A percentile compares a stretch with the other conserved stretches of the same genome.
Conservation (phyloP, 1,140 invertebrate species). For the Samia ricini region DNA sequence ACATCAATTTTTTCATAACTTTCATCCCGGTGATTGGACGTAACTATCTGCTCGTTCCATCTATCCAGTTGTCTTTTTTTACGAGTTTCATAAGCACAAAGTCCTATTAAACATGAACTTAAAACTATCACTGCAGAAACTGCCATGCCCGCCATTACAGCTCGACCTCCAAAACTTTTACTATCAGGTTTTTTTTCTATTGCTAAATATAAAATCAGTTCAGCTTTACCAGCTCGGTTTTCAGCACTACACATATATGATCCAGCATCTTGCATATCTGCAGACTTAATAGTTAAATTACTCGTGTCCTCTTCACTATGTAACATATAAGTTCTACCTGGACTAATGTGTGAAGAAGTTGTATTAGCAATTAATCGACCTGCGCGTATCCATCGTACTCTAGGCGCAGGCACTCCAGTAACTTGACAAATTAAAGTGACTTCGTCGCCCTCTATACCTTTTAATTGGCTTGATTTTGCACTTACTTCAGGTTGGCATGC, state of each 20-base stretch:
- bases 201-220: slow-evolving; percentile 83
- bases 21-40: slow-evolving; percentile 78
- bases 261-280: slow-evolving; percentile 84
- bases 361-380: slow-evolving; percentile 72
- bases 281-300: slow-evolving; percentile 84
- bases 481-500: slow-evolving; percentile 85
- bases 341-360: slow-evolving; percentile 75
- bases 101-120: slow-evolving; percentile 66
- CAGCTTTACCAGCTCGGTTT: slow-evolving; percentile 86
- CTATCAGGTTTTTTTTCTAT: slow-evolving; percentile 81
- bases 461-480: slow-evolving; percentile 76
- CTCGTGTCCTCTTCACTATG: slow-evolving; percentile 76
- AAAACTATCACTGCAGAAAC: slow-evolving; percentile 70
- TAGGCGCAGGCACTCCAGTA: slow-evolving; percentile 83
- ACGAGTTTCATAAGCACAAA: slow-evolving; percentile 67
- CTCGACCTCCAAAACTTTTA: slow-evolving; percentile 79
- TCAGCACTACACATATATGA: slow-evolving; percentile 86
- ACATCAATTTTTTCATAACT: slow-evolving; percentile 88
- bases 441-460: slow-evolving; percentile 83
- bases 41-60: slow-evolving; percentile 79
- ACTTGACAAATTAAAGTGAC: slow-evolving; percentile 86
- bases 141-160: slow-evolving; percentile 79
- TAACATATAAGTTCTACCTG: slow-evolving; percentile 64
- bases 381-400: slow-evolving; percentile 78
- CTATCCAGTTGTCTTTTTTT: slow-evolving; percentile 71